Conservation (phyloP, 2,888 invertebrate genomes). For the Mesopsocus fuscifrons region DNA sequence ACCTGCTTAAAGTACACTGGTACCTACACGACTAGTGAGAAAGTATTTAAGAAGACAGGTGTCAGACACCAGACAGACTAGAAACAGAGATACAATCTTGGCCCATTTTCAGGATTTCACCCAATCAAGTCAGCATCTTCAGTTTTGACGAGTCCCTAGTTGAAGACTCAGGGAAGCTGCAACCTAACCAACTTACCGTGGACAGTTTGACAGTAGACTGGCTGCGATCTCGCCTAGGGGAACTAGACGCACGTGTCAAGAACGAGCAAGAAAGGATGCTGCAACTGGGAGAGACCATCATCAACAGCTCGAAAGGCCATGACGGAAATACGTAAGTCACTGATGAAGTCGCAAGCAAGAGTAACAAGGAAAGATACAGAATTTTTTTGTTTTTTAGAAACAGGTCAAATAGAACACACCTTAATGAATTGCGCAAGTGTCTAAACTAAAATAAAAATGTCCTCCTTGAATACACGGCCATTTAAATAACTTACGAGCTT, state of each 20-base stretch:
- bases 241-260: conserved; percentile 59
- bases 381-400: conserved; percentile 37
- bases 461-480: no score
- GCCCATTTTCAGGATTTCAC: conserved; percentile 58
- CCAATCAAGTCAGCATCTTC: conserved; percentile 56
- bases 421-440: no score
- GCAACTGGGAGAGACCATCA: conserved; percentile 4
- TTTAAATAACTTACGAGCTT: no score
- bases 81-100: no score
- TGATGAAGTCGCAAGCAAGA: conserved; percentile 31
- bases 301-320: not conserved
- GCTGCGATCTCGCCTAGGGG: conserved; percentile 58
- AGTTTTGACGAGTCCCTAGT: conserved; percentile 75
- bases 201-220: conserved; percentile 86
- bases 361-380: conserved; percentile 30
- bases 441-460: no score
- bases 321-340: conserved; percentile 15
- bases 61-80: no score
- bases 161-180: conserved; percentile 71
- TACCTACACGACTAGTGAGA: no score
- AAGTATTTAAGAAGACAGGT: no score
- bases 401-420: no score
- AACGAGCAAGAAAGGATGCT: conserved; percentile 52
- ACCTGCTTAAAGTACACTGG: no score
- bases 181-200: conserved; percentile 73